These are phyloP conservation scores for Ursus arctos DNA, from an alignment of 2,113 vertebrate genomes.

Conservation along the genomic window DNA sequence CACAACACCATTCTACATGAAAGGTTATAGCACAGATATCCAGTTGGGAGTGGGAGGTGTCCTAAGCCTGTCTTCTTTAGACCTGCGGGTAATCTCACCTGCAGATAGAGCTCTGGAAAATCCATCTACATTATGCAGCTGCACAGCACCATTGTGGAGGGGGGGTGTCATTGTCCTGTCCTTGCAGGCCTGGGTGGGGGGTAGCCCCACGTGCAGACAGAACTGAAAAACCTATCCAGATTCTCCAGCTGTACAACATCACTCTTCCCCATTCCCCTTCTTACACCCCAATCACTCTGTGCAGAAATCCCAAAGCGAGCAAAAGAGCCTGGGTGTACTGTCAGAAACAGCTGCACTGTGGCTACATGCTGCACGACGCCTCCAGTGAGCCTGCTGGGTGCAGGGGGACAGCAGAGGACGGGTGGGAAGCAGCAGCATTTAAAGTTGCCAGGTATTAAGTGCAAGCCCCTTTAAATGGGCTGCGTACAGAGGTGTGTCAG, in stretches of 20 bases:
- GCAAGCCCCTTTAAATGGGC: not conserved
- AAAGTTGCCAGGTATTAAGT: not conserved
- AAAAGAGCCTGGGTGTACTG: not conserved
- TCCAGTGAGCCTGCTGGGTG: not conserved
- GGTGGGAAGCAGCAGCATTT: not conserved
- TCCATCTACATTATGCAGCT: not conserved
- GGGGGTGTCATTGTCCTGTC: not conserved
- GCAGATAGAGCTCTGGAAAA: not conserved
- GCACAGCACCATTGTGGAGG: not conserved
- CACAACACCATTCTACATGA: not conserved
- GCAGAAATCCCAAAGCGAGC: conserved; percentile 26
- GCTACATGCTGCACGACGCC: not conserved
- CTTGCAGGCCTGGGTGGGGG: not conserved
- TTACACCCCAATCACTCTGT: not conserved
- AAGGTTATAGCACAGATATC: not conserved
- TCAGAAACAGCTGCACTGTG: not conserved
- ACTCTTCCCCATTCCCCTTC: not conserved
- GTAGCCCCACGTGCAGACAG: not conserved
- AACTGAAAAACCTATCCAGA: not conserved
- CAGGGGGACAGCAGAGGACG: not conserved
- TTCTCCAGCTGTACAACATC: not conserved
- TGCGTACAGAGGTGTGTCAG: not conserved
- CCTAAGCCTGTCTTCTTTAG: conserved; percentile 5
- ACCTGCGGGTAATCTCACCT: not conserved
- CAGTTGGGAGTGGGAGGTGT: not conserved